Conservation (phyloP, 2,113 vertebrate species). For the Grammomys dolichurus region DNA sequence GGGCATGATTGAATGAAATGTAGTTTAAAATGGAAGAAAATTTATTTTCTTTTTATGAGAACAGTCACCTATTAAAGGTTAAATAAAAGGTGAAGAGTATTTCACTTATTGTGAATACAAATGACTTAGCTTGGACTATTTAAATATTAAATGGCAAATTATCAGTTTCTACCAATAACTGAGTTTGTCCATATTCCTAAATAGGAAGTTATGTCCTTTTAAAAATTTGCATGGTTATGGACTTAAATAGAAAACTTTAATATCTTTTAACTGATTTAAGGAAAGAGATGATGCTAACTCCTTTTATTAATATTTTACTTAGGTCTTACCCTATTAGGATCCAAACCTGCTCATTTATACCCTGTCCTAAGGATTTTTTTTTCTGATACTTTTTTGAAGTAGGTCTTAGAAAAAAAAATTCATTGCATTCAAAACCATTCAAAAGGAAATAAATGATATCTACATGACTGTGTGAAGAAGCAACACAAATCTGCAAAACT, state of each 20-base stretch:
- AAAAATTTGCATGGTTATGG: neutral
- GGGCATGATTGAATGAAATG: slow-evolving; percentile 68
- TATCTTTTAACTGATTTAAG: slow-evolving; percentile 38
- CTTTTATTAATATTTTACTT: slow-evolving; percentile 9
- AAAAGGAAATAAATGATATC: slow-evolving; percentile 58
- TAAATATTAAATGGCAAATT: slow-evolving; percentile 60
- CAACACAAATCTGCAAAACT: slow-evolving; percentile 52
- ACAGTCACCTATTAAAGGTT: slow-evolving; percentile 72
- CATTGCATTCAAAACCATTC: slow-evolving; percentile 32
- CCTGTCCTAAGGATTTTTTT: slow-evolving; percentile 22
- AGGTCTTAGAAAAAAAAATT: slow-evolving; percentile 30
- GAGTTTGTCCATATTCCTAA: slow-evolving; percentile 39
- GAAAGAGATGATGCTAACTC: slow-evolving; percentile 25
- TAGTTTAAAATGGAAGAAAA: slow-evolving; percentile 71
- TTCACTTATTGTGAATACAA: slow-evolving; percentile 69
- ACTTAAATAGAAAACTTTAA: neutral
- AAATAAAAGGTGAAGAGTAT: slow-evolving; percentile 69
- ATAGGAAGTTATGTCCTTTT: neutral
- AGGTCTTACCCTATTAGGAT: neutral
- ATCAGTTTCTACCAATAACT: slow-evolving; percentile 37
- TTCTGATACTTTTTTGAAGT: slow-evolving; percentile 41
- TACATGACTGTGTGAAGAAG: neutral
- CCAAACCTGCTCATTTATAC: slow-evolving; percentile 9
- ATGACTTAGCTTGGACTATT: slow-evolving; percentile 54
- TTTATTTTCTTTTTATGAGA: slow-evolving; percentile 69